Evolutionary conservation across 2,888 invertebrate species (phyloP), one percentile per base, ranked within the genome.

Genomic region (Meteorus colon): DNA sequence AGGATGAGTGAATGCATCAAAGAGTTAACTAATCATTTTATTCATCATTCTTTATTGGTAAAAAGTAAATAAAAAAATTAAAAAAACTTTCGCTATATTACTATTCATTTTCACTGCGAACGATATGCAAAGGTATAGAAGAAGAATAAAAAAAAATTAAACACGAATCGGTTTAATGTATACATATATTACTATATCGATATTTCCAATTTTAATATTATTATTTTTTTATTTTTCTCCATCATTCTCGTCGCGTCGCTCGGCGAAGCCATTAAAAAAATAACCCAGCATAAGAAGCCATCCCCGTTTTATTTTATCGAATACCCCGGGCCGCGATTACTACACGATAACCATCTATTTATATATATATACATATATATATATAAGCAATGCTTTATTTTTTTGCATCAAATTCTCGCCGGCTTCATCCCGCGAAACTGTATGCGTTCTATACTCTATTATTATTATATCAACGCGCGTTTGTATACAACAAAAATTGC

Each of bases 291-390:
- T 84, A 83, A 84, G 84, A 83, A 80, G 78, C 78, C 73, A 76
- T 76, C 78, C 72, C 76, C 76, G 77, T 84, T 79, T 85, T 83
- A 82, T 85, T 86, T 85, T 79, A 84, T 82, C 82, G 82, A 75
- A 74, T 76, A 72, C 73, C 77, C 80, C 78, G 77, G 81, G 79
- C 80, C 83, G 78, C 83, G 85, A 87, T 87, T 86, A 86, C 83
- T 81, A 41, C 19, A 80, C 81, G 87, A 87, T 87, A 86, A 85
- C 82, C 82, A 86, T 87, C 86, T 84, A 82, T 24, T 1, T 24
- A 24, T 24, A 24, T 84, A 82, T 24, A 24, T 24, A 24, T 24
- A 24, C 24, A 24, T 78, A 78, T 69, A 68, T 72, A 55, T 59
- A 59, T 75, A 71, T 75, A 71, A 14, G 24, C 55, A 60, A 67